phyloP scores from a whole-genome alignment of 2,797 vertebrate species.

The Linurgus olivaceus region DNA sequence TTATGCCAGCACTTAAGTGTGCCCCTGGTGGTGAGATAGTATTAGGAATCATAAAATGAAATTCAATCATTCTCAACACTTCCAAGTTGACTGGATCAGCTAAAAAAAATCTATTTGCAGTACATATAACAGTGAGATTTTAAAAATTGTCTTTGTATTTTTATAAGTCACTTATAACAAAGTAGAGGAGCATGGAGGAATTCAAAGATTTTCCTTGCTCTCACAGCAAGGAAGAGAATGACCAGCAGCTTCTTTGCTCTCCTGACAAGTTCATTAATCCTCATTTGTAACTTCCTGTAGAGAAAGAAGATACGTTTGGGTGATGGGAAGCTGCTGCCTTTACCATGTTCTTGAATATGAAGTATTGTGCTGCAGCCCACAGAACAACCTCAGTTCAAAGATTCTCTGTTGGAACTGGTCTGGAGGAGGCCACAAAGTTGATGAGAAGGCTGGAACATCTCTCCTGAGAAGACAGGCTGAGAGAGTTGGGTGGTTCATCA shows the following conservation, averaged over 20 bases:
- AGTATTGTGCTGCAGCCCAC: not conserved
- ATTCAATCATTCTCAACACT: not conserved
- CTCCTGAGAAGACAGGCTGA: not conserved
- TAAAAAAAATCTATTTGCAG: not conserved
- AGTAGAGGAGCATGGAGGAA: fast-evolving
- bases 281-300: not conserved
- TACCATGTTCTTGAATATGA: not conserved
- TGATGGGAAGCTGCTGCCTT: not conserved
- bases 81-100: not conserved
- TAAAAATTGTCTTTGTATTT: not conserved
- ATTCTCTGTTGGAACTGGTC: not conserved
- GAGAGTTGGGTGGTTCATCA: fast-evolving
- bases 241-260: not conserved
- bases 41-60: not conserved
- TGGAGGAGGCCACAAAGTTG: not conserved
- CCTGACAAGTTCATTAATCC: not conserved
- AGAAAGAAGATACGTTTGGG: not conserved
- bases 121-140: not conserved
- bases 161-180: not conserved
- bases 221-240: not conserved
- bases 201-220: not conserved
- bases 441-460: not conserved
- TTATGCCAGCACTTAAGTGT: not conserved
- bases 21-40: not conserved
- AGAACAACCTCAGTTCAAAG: not conserved